Evolutionary conservation across 2,888 invertebrate species (phyloP), one percentile per base, ranked within the genome.

Genomic region (Heteromurus nitidus): DNA sequence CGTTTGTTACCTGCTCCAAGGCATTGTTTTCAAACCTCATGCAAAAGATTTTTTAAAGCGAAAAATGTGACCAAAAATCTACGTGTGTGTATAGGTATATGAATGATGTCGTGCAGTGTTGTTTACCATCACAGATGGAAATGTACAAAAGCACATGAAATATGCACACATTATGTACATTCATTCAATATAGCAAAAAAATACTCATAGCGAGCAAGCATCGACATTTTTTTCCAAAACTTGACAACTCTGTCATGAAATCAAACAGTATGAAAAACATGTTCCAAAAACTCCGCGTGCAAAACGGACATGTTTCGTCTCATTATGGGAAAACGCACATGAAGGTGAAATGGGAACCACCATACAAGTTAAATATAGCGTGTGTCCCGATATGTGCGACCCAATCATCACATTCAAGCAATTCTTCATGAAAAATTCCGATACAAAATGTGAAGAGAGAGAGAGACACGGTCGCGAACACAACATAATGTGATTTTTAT

Each of bases 401-500:
- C 31, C n/a, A n/a, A 13, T 62, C 72, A 28, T 70, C 28, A 24
- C 62, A 55, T 5, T 24, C 20, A 3, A 20, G n/a, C 2, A 16
- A 31, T 36, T 31, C 75, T 75, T n/a, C 67, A 75, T 75, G 58
- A 75, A 75, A 75, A 67, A 75, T 75, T 76, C 69, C 69, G 47
- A 47, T 58, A 69, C n/a, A 68, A 60, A 28, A 58, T 13, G 50
- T n/a, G n/a, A n/a, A n/a, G n/a, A n/a, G n/a, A n/a, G n/a, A n/a
- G n/a, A 68, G 36, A 31, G 44, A 68, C 68, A 75, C 67, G 36
- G 69, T 60, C 31, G 47, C 31, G 62, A 69, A 76, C 76, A 76
- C 68, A 76, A 58, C 68, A 55, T 58, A 75, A 75, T 75, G 36
- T 58, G 75, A 75, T 75, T 76, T 68, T 47, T 68, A 69, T 76